Evolutionary conservation across 2,797 vertebrate genomes (phyloP), one percentile per base, ranked within the genome.

Genomic region (Arctocebus calabarensis): DNA sequence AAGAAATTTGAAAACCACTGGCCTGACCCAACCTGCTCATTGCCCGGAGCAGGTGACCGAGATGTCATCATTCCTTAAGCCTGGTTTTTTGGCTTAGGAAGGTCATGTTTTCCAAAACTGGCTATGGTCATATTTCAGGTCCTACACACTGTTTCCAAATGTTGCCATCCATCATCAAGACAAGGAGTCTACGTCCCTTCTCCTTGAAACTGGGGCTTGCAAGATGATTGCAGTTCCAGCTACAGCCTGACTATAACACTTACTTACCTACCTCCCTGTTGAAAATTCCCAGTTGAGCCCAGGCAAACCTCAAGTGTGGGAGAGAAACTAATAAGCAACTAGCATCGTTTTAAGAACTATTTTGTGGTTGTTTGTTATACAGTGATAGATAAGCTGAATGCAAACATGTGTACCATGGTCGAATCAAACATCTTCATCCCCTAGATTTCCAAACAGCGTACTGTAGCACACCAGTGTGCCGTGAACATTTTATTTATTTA

Each of bases 311-410:
- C 22, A 59, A 37, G 40, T 10, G 20, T 5, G 4, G 7, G 19
- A 48, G 27, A 75, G 25, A 20, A 17, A 17, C 14, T 0, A 3
- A 22, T 1, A 32, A 12, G 0, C 5, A 12, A 3, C 9, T 3
- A 2, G 3, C 19, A 0, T 25, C 43, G 57, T 75, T 57, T 27
- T n/a, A 57, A 84, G 37, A 10, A 16, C 68, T 8, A 3, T 68
- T 84, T 23, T 25, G 6, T 29, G 34, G 29, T 7, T 11, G 14
- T 16, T 68, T 34, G 11, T 25, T 64, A 10, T 2, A 0, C 34
- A 10, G 19, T 4, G 12, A 25, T 14, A 1, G 8, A 20, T 12
- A 11, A 48, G 37, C 17, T 22, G 68, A 64, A n/a, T 9, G 4
- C 5, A 19, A 6, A 71, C 19, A 70, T 25, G 6, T 22, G 4